Conservation (phyloP, 2,797 vertebrate genomes). For the Anas acuta region DNA sequence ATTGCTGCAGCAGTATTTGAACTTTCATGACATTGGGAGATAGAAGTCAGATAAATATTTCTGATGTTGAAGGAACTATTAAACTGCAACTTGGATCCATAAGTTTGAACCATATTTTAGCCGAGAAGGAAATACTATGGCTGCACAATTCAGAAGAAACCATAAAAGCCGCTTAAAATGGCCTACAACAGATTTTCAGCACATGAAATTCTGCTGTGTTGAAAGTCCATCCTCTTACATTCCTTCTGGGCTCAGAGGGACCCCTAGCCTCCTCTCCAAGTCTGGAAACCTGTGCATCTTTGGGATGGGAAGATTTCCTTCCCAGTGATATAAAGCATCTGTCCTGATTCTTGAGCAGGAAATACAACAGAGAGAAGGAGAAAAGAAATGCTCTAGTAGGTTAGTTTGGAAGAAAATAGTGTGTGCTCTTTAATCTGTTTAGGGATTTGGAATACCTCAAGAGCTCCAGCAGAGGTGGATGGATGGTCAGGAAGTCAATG, state of each 20-base stretch:
- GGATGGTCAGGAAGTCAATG: conserved; percentile 22
- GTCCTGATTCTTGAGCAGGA: not conserved
- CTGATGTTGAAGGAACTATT: conserved; percentile 18
- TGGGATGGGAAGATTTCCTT: conserved; percentile 31
- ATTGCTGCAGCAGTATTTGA: conserved; percentile 35
- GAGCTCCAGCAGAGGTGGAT: conserved; percentile 2
- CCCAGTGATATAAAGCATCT: conserved; percentile 17
- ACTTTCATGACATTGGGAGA: conserved; percentile 22
- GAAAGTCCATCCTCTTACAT: not conserved
- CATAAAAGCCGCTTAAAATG: conserved; percentile 10
- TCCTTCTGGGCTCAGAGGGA: not conserved
- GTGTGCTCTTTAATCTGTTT: not conserved
- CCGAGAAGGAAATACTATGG: conserved; percentile 6
- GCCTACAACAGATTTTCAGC: not conserved
- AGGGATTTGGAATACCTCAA: conserved; percentile 25
- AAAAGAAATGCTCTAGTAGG: not conserved
- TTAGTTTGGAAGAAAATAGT: conserved; percentile 1
- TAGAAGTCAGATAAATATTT: conserved; percentile 48
- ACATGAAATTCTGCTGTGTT: not conserved
- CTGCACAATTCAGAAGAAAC: not conserved
- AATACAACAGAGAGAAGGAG: not conserved
- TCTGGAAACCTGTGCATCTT: not conserved
- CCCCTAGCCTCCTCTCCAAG: not conserved
- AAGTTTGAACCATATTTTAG: conserved; percentile 9
- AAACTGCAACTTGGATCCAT: not conserved